Conservation (phyloP, 2,797 vertebrate species). For the Ptychobarbus kaznakovi region DNA sequence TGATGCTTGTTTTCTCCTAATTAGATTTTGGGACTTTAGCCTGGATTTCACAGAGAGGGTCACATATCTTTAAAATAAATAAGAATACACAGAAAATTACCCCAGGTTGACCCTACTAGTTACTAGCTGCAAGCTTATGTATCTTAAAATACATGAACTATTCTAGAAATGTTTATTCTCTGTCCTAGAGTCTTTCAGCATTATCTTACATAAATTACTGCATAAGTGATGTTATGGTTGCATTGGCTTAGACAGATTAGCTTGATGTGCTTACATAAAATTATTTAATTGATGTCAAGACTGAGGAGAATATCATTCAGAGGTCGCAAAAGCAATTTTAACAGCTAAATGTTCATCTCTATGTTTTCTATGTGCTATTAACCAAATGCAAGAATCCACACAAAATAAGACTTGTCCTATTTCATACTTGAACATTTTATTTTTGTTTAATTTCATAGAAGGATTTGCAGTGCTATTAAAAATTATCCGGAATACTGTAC, state of each 20-base stretch:
- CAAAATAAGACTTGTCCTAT: background rate
- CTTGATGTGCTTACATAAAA: conserved; percentile 22
- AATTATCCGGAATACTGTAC: background rate
- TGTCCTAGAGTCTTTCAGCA: background rate
- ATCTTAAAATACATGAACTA: background rate
- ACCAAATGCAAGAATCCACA: background rate
- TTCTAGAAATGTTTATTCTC: background rate
- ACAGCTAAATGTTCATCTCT: background rate
- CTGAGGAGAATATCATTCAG: conserved; percentile 14
- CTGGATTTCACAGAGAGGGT: too few species aligned
- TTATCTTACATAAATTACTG: background rate
- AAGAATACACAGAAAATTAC: background rate
- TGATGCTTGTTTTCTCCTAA: too few species aligned
- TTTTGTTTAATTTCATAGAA: conserved; percentile 5
- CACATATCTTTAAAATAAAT: background rate
- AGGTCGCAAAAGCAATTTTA: background rate
- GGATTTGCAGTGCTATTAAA: background rate
- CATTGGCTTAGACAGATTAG: conserved; percentile 22
- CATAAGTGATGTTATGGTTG: conserved; percentile 27
- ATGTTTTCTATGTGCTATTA: background rate
- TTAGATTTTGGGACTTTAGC: too few species aligned
- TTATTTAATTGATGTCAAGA: conserved; percentile 21
- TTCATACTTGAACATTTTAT: background rate
- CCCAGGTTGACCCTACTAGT: background rate
- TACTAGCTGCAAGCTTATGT: background rate